Percentiles rank a stretch among this genome's conserved stretches.
These are phyloP conservation scores for Lasioglossum vierecki DNA, from an alignment of 2,888 invertebrate genomes.

Conservation along the genomic window DNA sequence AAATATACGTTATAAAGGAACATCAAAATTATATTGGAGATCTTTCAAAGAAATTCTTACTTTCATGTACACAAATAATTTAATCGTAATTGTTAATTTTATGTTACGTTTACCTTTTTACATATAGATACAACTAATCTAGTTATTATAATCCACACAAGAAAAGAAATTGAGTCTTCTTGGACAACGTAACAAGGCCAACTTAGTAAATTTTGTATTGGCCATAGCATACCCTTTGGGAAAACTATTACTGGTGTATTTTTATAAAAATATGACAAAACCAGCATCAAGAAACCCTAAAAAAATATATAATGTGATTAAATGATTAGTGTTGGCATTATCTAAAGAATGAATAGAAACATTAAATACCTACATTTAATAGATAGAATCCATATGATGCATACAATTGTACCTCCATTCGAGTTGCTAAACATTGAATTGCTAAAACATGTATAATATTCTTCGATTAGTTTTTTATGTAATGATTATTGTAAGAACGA, in stretches of 20 bases:
- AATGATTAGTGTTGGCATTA: not conserved
- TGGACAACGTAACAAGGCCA: slow-evolving; percentile 75
- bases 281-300: slow-evolving; percentile 33
- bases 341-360: not conserved
- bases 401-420: slow-evolving; percentile 64
- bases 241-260: slow-evolving; percentile 76
- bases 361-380: slow-evolving; percentile 75
- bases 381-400: slow-evolving; percentile 71
- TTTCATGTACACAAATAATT: slow-evolving; percentile 12
- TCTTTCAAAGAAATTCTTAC: slow-evolving; percentile 8
- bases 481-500: not conserved
- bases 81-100: slow-evolving; percentile 13
- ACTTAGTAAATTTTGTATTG: slow-evolving; percentile 75
- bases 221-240: slow-evolving; percentile 76
- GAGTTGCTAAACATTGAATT: slow-evolving; percentile 60
- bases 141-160: slow-evolving; percentile 74
- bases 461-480: not conserved
- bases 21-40: not conserved
- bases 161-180: slow-evolving; percentile 77
- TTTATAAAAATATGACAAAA: slow-evolving; percentile 73
- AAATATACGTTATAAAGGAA: not conserved
- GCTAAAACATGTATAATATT: slow-evolving; percentile 62
- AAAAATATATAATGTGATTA: slow-evolving; percentile 22
- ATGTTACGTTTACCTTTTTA: slow-evolving; percentile 43
- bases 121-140: slow-evolving; percentile 68